Evolutionary conservation across 2,113 vertebrate species (phyloP).

Genomic region (Perccottus glenii): DNA sequence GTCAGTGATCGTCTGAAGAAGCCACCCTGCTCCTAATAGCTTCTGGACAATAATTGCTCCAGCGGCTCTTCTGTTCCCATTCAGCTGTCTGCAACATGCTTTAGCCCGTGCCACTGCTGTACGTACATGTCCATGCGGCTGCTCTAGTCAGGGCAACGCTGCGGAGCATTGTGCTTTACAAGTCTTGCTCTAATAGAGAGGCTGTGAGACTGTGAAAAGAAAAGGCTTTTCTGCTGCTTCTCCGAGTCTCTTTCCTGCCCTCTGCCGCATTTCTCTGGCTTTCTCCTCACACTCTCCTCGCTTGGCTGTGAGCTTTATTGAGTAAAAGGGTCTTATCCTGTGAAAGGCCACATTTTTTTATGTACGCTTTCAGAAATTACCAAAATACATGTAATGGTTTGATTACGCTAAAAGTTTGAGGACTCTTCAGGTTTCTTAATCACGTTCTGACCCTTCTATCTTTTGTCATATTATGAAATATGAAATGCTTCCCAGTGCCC

Average conservation of each 20-base stretch:
- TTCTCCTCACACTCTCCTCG: constrained; percentile 23
- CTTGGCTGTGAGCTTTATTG: constrained; percentile 35
- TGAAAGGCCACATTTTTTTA: constrained; percentile 40
- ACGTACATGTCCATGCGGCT: constrained; percentile 72
- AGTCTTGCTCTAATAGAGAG: constrained; percentile 57
- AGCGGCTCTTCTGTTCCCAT: constrained; percentile 84
- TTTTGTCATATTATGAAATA: constrained; percentile 50
- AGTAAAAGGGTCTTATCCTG: constrained; percentile 44
- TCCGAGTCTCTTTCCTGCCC: constrained; percentile 37
- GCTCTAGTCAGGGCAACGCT: constrained; percentile 78
- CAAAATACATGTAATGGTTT: constrained; percentile 45
- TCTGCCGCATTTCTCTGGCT: constrained; percentile 31
- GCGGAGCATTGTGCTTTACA: constrained; percentile 50
- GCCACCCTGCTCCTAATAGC: constrained; percentile 89
- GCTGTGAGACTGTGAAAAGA: constrained; percentile 46
- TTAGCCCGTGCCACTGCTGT: constrained; percentile 53
- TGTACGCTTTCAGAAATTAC: constrained; percentile 10
- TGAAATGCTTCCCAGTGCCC: constrained; percentile 9
- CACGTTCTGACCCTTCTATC: constrained; percentile 77
- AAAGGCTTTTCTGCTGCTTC: constrained; percentile 33
- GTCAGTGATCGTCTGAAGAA: constrained; percentile 94
- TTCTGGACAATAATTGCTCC: constrained; percentile 96
- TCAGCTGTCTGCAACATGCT: constrained; percentile 87
- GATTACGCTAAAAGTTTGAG: constrained; percentile 41
- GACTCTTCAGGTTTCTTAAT: constrained; percentile 57